Evolutionary conservation across 1,140 invertebrate genomes (phyloP), one percentile per base, ranked within the genome.

Genomic region (Harlomillsia oculata): DNA sequence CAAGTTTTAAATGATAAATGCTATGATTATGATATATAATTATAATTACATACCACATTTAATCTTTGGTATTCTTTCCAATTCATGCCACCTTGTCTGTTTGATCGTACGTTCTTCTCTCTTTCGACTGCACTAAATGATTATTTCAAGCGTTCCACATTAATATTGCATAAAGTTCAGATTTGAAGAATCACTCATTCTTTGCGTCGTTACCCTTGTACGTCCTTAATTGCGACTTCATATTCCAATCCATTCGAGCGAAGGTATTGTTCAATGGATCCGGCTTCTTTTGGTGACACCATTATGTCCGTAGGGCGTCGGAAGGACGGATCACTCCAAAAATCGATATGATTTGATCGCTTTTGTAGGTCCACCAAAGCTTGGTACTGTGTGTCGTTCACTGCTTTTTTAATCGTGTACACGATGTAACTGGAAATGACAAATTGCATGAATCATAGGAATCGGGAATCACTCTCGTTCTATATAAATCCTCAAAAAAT

Each of bases 21-120:
- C n/a, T n/a, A n/a, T n/a, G n/a, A n/a, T n/a, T n/a, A n/a, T n/a
- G n/a, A n/a, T n/a, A n/a, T n/a, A n/a, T n/a, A n/a, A n/a, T n/a
- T n/a, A n/a, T n/a, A n/a, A 32, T 21, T 20, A 21, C 23, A 52
- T 34, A 64, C 63, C 37, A 34, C 41, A 6, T 57, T 51, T 6
- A 65, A 39, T 30, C 59, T 18, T 25, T 65, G 63, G 25, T 65
- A 65, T 26, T 57, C 30, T 26, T 55, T 65, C 63, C 63, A 65
- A 50, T 56, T 61, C 63, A 65, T 65, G 6, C 30, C 51, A 3
- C 48, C 40, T 40, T 63, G 56, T 5, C 53, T 3, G 25, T 51
- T 52, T 44, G 36, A 32, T 39, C 63, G 18, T 9, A n/a, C 21
- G 11, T 16, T 37, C 16, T 49, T 40, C 18, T 59, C 56, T 26